Conservation (phyloP, 2,888 invertebrate species). For the Temnothorax rugatulus region DNA sequence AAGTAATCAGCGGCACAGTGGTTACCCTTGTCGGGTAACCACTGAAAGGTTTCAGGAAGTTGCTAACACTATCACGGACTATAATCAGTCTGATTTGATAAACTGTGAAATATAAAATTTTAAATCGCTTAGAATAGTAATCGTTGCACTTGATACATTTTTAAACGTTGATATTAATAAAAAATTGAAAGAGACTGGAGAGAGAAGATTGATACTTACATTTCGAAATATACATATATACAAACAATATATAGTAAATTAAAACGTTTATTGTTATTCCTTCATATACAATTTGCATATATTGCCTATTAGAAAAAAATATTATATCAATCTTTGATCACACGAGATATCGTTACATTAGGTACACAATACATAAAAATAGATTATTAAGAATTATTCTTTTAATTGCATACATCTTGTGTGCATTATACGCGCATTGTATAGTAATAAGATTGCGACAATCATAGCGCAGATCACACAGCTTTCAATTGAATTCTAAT, state of each 20-base stretch:
- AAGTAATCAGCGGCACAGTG: conserved; percentile 66
- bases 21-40: conserved; percentile 80
- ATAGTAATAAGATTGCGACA: neutral
- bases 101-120: neutral
- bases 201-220: neutral
- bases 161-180: too few relatives aligned
- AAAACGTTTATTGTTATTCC: neutral
- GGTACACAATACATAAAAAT: neutral
- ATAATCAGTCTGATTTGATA: conserved; percentile 15
- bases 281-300: neutral
- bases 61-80: neutral
- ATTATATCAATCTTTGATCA: neutral
- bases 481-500: neutral
- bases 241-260: neutral
- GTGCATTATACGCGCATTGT: neutral
- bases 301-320: neutral
- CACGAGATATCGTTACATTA: neutral
- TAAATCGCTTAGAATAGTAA: neutral
- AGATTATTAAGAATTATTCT: neutral
- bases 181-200: neutral
- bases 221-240: neutral
- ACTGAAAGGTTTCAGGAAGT: conserved; percentile 64
- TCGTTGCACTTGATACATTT: neutral
- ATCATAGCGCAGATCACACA: neutral
- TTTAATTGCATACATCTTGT: neutral